Base-by-base conservation (phyloP, 2,797 vertebrate species). In the Synanceia verrucosa region DNA sequence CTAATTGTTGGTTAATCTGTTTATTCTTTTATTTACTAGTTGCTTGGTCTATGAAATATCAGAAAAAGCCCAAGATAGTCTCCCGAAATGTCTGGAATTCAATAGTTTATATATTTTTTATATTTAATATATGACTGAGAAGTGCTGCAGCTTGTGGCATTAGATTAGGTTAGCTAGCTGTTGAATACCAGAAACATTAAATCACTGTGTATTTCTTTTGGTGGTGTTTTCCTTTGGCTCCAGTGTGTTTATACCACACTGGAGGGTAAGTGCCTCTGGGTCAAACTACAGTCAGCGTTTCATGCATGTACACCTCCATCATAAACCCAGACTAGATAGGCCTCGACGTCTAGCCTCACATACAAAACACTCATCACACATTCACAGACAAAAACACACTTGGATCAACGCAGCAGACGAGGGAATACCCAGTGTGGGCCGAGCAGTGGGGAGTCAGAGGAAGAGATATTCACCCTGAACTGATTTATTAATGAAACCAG, bases 401-500 rank as follows among this genome's bases (percentile, higher is more conserved):
- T 39, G 31, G 16, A 63, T 41, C 36, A 37, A 2, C 2, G 36
- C 16, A n/a, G n/a, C n/a, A 5, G 21, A 29, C 2, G 26, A 24
- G 53, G 57, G 56, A 46, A 60, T 41, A n/a, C 70, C 58, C 46
- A 9, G 36, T 43, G 31, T 0, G 11, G 29, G 36, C 24, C n/a
- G 14, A 16, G 37, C 60, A 7, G 56, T 4, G 19, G 60, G 64
- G 73, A 69, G 43, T 29, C 14, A 1, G 51, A 62, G 59, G 71
- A 75, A 36, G 43, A 78, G 52, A 66, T 63, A 76, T 72, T 76
- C 73, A 36, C 9, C 66, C 24, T 13, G 1, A n/a, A 1, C 36
- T 88, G 73, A 68, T 82, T 88, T 89, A 90, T 86, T 89, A 55
- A 89, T 89, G 79, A 78, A 57, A 62, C 1, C 62, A 33, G 58